Base-by-base conservation (phyloP, 2,113 vertebrate genomes). In the Sylvietta virens region DNA sequence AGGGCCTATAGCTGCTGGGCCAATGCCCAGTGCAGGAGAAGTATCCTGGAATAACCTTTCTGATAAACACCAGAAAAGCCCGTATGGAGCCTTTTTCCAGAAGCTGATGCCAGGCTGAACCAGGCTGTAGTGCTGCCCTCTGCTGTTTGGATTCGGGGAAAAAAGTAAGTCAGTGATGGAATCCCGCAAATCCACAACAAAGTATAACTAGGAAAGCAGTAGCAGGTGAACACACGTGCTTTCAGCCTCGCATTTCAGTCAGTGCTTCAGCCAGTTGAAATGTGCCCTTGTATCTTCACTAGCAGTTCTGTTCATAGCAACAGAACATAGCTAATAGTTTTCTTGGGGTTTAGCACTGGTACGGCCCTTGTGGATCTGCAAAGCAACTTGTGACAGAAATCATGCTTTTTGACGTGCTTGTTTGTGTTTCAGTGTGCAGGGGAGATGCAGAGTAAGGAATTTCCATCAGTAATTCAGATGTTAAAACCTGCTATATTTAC, bases 1-100 rank as follows among this genome's bases (percentile, higher is more conserved):
- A 56, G 40, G 65, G 76, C 85, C 67, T 80, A 15, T 85, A 62
- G 66, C 11, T 88, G 71, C 85, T 90, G 93, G 78, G 67, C 22
- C 35, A 60, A 7, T 77, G 87, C 71, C 90, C 73, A 15, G 67
- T 33, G 44, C 81, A 62, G 66, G 62, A 83, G 50, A 48, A 54
- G 56, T 96, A 71, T 89, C 96, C 96, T 90, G 61, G 72, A 83
- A 93, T 95, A 95, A 95, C 96, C 96, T 74, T 92, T 31, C 33
- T 84, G 95, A 96, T 92, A 88, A 94, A 87, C 73, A 77, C 56
- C 61, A 81, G 57, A 72, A 39, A 51, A 61, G 69, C 69, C 66
- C 2, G 1, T 17, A 10, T 5, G 69, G 53, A 23, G 9, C 39
- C 50, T 61, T 62, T 71, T 86, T 51, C 6, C 57, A 65, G 58